Evolutionary conservation across 2,113 vertebrate species (phyloP).

Genomic region (Pseudorasbora parva): DNA sequence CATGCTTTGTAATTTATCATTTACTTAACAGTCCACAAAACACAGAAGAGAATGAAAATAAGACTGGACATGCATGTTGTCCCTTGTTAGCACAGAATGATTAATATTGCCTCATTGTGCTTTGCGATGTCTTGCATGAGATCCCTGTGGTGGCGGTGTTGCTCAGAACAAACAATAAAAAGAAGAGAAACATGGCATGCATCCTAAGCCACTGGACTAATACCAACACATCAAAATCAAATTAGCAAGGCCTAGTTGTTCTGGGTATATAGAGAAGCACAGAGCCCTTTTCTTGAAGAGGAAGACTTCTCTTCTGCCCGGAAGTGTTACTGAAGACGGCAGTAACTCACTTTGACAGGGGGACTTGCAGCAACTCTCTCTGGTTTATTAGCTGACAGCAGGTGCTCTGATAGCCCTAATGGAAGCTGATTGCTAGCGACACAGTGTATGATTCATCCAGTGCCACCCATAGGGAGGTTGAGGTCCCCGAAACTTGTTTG

Average conservation of each 20-base stretch:
- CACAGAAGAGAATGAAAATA: conserved; percentile 14
- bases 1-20: conserved; percentile 30
- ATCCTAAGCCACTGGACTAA: background rate
- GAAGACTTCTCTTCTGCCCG: conserved; percentile 16
- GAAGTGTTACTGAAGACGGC: conserved; percentile 1
- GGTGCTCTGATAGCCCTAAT: conserved; percentile 57
- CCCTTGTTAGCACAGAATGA: conserved; percentile 19
- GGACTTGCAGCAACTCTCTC: conserved; percentile 55
- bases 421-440: conserved; percentile 63
- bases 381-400: conserved; percentile 66
- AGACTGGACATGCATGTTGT: conserved; percentile 3
- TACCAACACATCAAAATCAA: conserved; percentile 32
- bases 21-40: conserved; percentile 28
- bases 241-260: conserved; percentile 34
- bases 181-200: background rate
- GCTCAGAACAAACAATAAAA: background rate
- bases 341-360: conserved; percentile 57
- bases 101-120: background rate
- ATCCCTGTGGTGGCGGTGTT: conserved; percentile 7
- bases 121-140: conserved; percentile 12
- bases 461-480: background rate
- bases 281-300: conserved; percentile 9
- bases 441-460: conserved; percentile 61
- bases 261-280: background rate
- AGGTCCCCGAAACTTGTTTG: background rate